phyloP scores from a whole-genome alignment of 2,797 vertebrate genomes.

The Epinephelus coioides region DNA sequence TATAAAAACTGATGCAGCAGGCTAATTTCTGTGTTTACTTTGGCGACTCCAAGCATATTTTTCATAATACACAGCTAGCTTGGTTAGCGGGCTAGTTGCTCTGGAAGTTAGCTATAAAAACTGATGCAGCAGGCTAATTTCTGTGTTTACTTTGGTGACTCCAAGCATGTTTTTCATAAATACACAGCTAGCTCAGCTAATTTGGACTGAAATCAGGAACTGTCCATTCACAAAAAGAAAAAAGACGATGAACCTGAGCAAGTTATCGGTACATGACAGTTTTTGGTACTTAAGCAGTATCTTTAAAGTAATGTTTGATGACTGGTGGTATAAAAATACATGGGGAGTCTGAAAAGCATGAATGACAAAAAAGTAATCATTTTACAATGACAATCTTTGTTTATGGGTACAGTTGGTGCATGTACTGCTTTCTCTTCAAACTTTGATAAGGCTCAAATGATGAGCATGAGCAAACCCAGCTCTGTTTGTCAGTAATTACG shows the following conservation, averaged over 20 bases:
- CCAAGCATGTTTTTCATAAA: no score
- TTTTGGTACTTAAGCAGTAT: background rate
- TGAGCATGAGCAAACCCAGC: background rate
- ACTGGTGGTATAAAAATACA: no score
- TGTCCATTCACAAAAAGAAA: no score
- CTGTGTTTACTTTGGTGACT: no score
- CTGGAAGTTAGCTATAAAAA: background rate
- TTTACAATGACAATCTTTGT: background rate
- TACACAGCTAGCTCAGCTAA: background rate
- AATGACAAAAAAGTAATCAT: background rate
- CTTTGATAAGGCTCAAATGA: slow-evolving; percentile 27
- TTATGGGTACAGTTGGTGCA: background rate
- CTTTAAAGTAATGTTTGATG: background rate
- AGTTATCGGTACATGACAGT: no score
- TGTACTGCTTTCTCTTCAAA: background rate
- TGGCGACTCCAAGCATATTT: no score
- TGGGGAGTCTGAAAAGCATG: background rate
- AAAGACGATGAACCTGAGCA: no score
- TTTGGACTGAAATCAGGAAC: no score
- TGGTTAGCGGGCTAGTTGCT: background rate
- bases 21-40: no score
- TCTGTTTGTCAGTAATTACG: background rate
- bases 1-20: no score
- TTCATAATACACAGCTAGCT: no score
- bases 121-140: background rate